Conservation (phyloP, 2,797 vertebrate genomes). For the Paedocypris micromegethes region DNA sequence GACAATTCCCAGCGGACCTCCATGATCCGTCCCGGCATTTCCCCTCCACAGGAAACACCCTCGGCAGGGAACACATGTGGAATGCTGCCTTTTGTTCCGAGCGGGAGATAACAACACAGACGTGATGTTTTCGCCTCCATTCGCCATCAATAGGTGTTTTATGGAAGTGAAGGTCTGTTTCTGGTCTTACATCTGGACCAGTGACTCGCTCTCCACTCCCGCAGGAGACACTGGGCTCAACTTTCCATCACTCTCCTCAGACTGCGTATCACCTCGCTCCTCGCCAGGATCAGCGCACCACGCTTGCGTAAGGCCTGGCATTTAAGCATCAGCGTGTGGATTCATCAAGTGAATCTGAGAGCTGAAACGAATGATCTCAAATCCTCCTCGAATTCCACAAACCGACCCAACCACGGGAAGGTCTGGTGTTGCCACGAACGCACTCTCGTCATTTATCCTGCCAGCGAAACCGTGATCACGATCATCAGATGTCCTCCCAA, state of each 20-base stretch:
- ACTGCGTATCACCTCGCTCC: conserved; percentile 24
- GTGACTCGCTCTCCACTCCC: conserved; percentile 34
- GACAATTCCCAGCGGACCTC: conserved; percentile 60
- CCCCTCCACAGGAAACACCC: conserved; percentile 67
- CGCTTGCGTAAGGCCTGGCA: conserved; percentile 13
- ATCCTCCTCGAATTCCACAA: neutral
- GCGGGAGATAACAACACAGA: conserved; percentile 28
- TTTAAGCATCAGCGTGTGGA: conserved; percentile 15
- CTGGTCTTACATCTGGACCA: conserved; percentile 29
- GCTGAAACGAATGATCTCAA: neutral
- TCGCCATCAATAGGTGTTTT: conserved; percentile 58
- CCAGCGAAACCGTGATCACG: no score
- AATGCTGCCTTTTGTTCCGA: conserved; percentile 70
- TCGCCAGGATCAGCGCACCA: conserved; percentile 19
- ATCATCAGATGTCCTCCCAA: no score
- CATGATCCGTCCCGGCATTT: conserved; percentile 56
- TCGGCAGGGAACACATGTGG: conserved; percentile 69
- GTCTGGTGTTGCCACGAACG: no score
- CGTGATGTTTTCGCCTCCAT: conserved; percentile 52
- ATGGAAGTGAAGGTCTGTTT: conserved; percentile 31
- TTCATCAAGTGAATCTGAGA: neutral
- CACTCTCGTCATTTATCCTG: no score
- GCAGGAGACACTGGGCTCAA: conserved; percentile 28
- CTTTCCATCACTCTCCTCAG: conserved; percentile 34
- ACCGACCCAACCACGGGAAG: no score